Conservation (phyloP, 2,113 vertebrate genomes). For the Noturus placidus region DNA sequence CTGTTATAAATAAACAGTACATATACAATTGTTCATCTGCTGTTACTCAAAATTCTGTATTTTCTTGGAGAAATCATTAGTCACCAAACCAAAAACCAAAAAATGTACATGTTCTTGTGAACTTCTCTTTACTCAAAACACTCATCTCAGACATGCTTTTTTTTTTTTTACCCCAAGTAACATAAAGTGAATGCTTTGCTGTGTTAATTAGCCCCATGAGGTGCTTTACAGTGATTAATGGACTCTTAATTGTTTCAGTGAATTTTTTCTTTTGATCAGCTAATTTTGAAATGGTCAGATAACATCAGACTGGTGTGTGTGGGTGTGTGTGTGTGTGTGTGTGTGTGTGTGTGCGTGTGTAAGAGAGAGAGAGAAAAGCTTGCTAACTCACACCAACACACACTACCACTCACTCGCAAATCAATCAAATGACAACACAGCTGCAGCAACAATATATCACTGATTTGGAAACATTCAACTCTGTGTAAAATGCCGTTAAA, state of each 20-base stretch:
- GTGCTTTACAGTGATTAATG: not conserved
- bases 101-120: not conserved
- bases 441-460: not conserved
- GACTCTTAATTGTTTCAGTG: not conserved
- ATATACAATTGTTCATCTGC: not conserved
- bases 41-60: not conserved
- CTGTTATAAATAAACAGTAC: not conserved
- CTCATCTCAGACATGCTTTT: not conserved
- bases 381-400: not conserved
- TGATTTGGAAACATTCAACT: not conserved
- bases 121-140: not conserved
- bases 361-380: not conserved
- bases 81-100: not conserved
- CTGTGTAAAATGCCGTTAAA: not conserved
- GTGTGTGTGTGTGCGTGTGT: not conserved
- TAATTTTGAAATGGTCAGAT: not conserved
- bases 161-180: not conserved
- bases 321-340: not conserved
- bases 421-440: slow-evolving; percentile 24
- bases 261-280: not conserved
- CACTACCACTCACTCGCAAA: slow-evolving; percentile 10
- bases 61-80: not conserved
- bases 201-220: not conserved
- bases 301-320: no score
- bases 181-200: not conserved